Conservation (phyloP, 1,140 invertebrate species). For the Gonioctena quinquepunctata region DNA sequence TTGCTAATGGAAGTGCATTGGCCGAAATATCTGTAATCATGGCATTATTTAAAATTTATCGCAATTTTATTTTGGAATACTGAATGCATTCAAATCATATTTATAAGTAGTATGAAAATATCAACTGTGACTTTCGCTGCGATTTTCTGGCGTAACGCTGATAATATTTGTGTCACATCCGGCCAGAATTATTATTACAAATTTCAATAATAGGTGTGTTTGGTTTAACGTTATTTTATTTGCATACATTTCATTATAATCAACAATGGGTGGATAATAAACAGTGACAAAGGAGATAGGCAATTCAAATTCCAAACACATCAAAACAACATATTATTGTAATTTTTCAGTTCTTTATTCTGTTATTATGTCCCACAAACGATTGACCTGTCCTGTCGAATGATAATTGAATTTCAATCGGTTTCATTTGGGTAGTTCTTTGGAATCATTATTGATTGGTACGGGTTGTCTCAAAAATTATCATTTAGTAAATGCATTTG, state of each 20-base stretch:
- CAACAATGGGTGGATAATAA: conserved; percentile 7
- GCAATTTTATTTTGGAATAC: background rate
- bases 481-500: no score
- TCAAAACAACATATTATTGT: background rate
- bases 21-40: no score
- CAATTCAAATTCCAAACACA: background rate
- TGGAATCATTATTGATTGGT: no score
- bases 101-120: background rate
- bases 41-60: background rate
- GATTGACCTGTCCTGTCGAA: background rate
- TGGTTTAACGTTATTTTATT: conserved; percentile 19
- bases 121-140: no score
- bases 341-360: background rate
- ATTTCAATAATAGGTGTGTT: conserved; percentile 33
- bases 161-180: conserved; percentile 31
- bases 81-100: background rate
- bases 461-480: no score
- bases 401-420: background rate
- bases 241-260: conserved; percentile 1
- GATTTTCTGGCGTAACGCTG: conserved; percentile 16
- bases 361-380: background rate
- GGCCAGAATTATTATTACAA: conserved; percentile 8
- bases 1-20: no score
- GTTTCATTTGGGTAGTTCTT: background rate
- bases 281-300: conserved; percentile 3